phyloP scores from a whole-genome alignment of 2,888 invertebrate species.

The Apodemia duryi region DNA sequence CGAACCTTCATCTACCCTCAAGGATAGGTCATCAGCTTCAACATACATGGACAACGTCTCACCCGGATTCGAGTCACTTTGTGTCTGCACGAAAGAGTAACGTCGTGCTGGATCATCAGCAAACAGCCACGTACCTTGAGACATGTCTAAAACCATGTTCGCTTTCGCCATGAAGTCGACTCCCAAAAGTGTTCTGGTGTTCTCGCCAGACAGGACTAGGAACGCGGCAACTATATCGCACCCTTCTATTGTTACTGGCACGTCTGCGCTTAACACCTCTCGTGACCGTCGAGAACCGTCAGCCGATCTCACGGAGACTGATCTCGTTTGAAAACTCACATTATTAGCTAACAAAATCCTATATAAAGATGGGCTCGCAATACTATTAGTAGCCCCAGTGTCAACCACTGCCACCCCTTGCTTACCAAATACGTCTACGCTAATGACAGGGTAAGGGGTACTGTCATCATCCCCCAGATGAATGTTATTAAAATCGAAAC shows the following conservation, averaged over 20 bases:
- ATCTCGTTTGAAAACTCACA: slow-evolving; percentile 8
- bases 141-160: neutral
- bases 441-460: slow-evolving; percentile 3
- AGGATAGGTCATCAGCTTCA: neutral
- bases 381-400: slow-evolving; percentile 23
- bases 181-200: slow-evolving; percentile 21
- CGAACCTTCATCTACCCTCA: slow-evolving; percentile 20
- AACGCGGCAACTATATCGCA: slow-evolving; percentile 13
- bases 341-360: slow-evolving; percentile 11
- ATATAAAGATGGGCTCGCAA: slow-evolving; percentile 21
- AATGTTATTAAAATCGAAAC: slow-evolving; percentile 1
- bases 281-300: slow-evolving; percentile 20
- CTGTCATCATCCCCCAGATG: neutral
- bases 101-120: neutral
- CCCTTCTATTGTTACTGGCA: slow-evolving; percentile 10
- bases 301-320: slow-evolving; percentile 17
- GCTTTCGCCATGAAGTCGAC: slow-evolving; percentile 16
- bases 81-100: neutral
- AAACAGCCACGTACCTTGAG: slow-evolving; percentile 1
- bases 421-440: neutral
- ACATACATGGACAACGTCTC: neutral
- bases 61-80: neutral
- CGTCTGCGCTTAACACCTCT: neutral
- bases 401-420: slow-evolving; percentile 22
- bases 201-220: slow-evolving; percentile 20